phyloP scores from a whole-genome alignment of 2,797 vertebrate genomes.

The Eospalax fontanierii region DNA sequence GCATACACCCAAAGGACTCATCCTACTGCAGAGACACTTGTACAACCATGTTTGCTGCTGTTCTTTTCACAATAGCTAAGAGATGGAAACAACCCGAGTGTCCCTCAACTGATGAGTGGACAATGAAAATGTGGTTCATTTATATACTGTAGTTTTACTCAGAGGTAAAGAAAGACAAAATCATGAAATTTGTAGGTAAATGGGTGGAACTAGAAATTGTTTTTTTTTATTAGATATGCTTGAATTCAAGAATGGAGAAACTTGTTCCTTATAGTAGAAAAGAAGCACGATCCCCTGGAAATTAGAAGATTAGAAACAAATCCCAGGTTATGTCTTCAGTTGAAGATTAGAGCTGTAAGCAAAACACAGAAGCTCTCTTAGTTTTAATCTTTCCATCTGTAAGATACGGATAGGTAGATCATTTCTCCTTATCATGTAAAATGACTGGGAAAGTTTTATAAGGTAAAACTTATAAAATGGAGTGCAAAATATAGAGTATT shows the following conservation, averaged over 20 bases:
- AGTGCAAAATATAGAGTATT: not conserved
- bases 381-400: not conserved
- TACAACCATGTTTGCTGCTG: too few species aligned
- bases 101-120: too few species aligned
- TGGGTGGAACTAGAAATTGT: too few species aligned
- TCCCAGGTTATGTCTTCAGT: not conserved
- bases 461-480: not conserved
- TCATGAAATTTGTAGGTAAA: too few species aligned
- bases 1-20: too few species aligned
- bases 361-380: not conserved
- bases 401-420: not conserved
- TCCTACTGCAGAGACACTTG: too few species aligned
- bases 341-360: not conserved
- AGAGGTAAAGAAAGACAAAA: too few species aligned
- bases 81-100: too few species aligned
- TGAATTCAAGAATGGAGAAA: conserved; percentile 1
- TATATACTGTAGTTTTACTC: too few species aligned
- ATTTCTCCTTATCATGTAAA: not conserved
- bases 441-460: not conserved
- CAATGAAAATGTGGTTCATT: too few species aligned
- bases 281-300: not conserved
- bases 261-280: not conserved
- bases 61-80: too few species aligned
- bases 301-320: not conserved
- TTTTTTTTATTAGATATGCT: not conserved